A percentile compares a stretch with the other conserved stretches of the same genome.
Conservation (phyloP, 1,140 invertebrate genomes). For the Tribolium madens region DNA sequence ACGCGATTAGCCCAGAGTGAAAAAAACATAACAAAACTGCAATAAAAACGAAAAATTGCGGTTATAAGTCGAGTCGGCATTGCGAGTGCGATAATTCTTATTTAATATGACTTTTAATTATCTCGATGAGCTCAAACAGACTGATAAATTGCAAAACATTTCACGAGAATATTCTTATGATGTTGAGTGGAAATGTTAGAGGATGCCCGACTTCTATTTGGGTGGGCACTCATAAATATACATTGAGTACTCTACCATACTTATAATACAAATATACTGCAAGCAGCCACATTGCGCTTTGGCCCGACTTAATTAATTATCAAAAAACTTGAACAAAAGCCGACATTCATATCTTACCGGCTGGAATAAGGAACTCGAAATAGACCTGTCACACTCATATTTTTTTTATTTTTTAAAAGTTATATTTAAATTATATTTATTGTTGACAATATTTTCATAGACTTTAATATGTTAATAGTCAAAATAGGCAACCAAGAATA, state of each 20-base stretch:
- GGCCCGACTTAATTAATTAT: slow-evolving; percentile 6
- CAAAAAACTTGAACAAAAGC: slow-evolving; percentile 20
- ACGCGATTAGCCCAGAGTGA: neutral
- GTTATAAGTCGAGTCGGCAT: too few species aligned
- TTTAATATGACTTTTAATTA: slow-evolving; percentile 62
- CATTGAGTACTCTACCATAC: slow-evolving; percentile 39
- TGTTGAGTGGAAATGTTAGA: slow-evolving; percentile 45
- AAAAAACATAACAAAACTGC: neutral
- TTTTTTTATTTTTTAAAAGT: neutral
- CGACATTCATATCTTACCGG: neutral
- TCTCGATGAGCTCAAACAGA: slow-evolving; percentile 54
- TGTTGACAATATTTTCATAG: too few species aligned
- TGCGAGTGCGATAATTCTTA: slow-evolving; percentile 60
- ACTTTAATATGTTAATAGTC: too few species aligned
- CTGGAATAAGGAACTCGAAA: neutral
- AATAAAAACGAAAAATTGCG: slow-evolving; percentile 26
- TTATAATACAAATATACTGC: slow-evolving; percentile 38
- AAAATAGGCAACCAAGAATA: too few species aligned
- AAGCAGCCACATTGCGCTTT: neutral
- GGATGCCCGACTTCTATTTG: slow-evolving; percentile 45
- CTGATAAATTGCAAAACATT: slow-evolving; percentile 55
- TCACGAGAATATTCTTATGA: slow-evolving; percentile 49
- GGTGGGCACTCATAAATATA: slow-evolving; percentile 53
- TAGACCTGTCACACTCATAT: neutral
- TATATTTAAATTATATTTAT: too few species aligned